Evolutionary conservation across 37 sponge, comb jelly and placozoan genomes (phyloP), one percentile per base, ranked within the genome.

Genomic region (Crambe crambe): DNA sequence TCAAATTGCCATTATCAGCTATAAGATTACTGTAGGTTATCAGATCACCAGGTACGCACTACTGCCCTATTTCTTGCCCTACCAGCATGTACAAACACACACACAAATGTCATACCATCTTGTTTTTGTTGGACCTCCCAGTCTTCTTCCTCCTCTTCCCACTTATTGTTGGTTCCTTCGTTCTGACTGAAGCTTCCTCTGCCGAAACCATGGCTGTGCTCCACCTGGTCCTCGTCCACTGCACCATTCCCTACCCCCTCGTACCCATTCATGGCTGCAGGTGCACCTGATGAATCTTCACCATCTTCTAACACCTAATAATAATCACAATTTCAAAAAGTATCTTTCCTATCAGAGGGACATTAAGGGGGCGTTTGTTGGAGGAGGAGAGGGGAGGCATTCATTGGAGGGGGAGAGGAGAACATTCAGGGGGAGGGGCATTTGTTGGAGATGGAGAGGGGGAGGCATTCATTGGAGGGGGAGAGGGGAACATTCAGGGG

Each of bases 101-200:
- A n/a, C n/a, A n/a, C n/a, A n/a, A n/a, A n/a, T n/a, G n/a, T n/a
- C n/a, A n/a, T 31, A 12, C 58, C 85, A 8, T 58, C 85, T 26
- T 70, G 44, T 10, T 42, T 25, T 0, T 64, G 59, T 8, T 75
- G 34, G 0, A 44, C 54, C 6, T 78, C 86, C 86, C 86, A 85
- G 15, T 85, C 79, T 8, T 85, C 86, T 1, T 82, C 83, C 42
- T 85, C 72, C 0, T 69, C 70, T 12, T 77, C 78, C 66, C 67
- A 64, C 29, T 71, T 38, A 43, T 75, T 63, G 37, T 37, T 32
- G 37, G 3, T 35, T 8, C 22, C 51, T n/a, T 1, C 62, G 41
- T 70, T 58, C n/a, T 56, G 72, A 47, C 41, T 20, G 30, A 68
- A 68, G 40, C 72, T 43, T 18, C 41, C 72, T n/a, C 9, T 44